A percentile compares a stretch with the other conserved stretches of the same genome.
phyloP scores from a whole-genome alignment of 2,797 vertebrate species.

The Vespertilio murinus region DNA sequence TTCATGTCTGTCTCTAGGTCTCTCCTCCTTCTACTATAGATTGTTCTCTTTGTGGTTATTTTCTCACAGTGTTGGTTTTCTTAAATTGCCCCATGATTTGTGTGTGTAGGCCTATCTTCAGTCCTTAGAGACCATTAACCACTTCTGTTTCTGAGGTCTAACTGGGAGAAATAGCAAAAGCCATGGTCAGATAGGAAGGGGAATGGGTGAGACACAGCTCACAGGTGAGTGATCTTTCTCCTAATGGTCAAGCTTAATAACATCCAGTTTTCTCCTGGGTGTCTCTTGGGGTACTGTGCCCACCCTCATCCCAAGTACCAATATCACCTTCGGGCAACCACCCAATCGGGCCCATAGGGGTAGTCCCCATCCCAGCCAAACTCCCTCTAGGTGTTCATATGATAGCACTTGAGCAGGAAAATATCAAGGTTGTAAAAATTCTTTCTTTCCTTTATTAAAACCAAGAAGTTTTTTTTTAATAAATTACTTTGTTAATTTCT shows the following conservation, averaged over 20 bases:
- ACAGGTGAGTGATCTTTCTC: not conserved
- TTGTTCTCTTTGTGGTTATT: not conserved
- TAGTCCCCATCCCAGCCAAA: too few species aligned
- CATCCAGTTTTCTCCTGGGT: not conserved
- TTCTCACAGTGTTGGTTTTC: not conserved
- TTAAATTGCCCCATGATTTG: not conserved
- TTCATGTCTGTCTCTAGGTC: not conserved
- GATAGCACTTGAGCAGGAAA: not conserved
- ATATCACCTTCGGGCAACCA: not conserved
- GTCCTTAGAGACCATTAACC: not conserved
- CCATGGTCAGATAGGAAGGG: not conserved
- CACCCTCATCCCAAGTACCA: not conserved
- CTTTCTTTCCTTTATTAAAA: not conserved
- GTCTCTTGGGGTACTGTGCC: too few species aligned
- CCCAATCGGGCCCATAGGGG: not conserved
- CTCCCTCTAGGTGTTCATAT: too few species aligned
- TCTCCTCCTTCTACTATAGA: not conserved
- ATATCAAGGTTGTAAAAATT: not conserved
- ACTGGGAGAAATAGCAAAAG: not conserved
- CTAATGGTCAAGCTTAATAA: not conserved
- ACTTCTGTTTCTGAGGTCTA: not conserved
- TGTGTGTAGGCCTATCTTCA: not conserved
- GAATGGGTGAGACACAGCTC: not conserved
- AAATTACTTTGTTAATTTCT: not conserved
- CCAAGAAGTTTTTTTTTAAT: not conserved